These are phyloP conservation scores for Pseudocheirus occidentalis DNA, from an alignment of 2,797 vertebrate genomes.

Conservation along the genomic window DNA sequence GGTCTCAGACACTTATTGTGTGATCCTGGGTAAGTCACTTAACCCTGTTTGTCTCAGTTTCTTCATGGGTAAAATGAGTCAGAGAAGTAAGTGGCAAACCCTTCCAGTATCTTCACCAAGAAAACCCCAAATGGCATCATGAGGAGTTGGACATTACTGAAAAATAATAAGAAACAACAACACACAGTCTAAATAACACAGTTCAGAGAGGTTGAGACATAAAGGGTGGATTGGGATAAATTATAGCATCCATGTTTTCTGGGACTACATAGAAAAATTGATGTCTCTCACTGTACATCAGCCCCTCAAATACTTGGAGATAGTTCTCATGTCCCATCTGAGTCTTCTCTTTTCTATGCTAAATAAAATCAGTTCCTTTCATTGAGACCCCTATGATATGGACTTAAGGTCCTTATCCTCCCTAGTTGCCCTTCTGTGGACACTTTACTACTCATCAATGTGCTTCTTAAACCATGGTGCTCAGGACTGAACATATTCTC, in stretches of 20 bases:
- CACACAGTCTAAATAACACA: background rate
- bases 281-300: background rate
- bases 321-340: background rate
- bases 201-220: background rate
- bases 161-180: background rate
- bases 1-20: background rate
- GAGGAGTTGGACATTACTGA: background rate
- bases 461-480: background rate
- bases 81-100: background rate
- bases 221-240: background rate
- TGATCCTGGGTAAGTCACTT: background rate
- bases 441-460: background rate
- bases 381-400: background rate
- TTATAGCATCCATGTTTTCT: background rate
- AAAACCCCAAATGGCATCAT: background rate
- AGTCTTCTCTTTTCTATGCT: background rate
- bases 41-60: background rate
- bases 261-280: background rate
- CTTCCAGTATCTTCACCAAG: background rate
- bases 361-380: background rate
- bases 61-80: background rate
- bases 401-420: background rate
- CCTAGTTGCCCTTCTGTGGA: background rate
- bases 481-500: background rate
- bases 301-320: background rate